Conservation (phyloP, 1,140 invertebrate species). For the Lepidurus couesii region DNA sequence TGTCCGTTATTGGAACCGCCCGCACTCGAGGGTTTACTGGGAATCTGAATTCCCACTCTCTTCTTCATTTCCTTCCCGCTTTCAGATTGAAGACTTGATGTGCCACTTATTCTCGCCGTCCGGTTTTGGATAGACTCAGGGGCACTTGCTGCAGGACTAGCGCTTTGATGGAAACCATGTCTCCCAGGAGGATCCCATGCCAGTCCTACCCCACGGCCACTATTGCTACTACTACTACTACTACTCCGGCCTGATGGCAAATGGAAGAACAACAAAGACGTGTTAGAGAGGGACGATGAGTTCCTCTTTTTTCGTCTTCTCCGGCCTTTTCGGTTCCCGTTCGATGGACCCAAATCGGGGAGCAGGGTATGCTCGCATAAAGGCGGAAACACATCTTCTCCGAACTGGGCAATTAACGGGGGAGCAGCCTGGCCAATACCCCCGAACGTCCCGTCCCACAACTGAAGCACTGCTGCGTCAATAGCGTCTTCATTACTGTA, state of each 20-base stretch:
- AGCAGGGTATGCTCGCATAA: background rate
- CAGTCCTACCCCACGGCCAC: background rate
- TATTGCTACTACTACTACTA: background rate
- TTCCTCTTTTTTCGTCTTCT: background rate
- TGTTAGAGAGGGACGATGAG: background rate
- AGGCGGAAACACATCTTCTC: conserved; percentile 11
- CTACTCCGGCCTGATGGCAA: background rate
- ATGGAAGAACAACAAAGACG: conserved; percentile 6
- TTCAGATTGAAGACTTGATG: conserved; percentile 11
- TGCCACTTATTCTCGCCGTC: conserved; percentile 12
- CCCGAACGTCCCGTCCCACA: background rate
- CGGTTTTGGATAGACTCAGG: background rate
- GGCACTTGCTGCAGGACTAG: background rate
- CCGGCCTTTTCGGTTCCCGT: background rate
- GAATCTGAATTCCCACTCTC: conserved; percentile 14
- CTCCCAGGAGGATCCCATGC: background rate
- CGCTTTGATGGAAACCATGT: conserved; percentile 10
- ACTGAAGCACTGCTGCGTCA: background rate
- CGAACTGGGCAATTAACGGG: conserved; percentile 8
- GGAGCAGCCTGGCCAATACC: conserved; percentile 7
- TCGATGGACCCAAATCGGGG: background rate
- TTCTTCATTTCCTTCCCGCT: conserved; percentile 12
- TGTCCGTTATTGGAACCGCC: background rate
- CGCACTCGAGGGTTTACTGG: background rate
- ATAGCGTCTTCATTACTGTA: conserved; percentile 4